Evolutionary conservation across 2,113 vertebrate genomes (phyloP).

Genomic region (Pomatostomus ruficeps): DNA sequence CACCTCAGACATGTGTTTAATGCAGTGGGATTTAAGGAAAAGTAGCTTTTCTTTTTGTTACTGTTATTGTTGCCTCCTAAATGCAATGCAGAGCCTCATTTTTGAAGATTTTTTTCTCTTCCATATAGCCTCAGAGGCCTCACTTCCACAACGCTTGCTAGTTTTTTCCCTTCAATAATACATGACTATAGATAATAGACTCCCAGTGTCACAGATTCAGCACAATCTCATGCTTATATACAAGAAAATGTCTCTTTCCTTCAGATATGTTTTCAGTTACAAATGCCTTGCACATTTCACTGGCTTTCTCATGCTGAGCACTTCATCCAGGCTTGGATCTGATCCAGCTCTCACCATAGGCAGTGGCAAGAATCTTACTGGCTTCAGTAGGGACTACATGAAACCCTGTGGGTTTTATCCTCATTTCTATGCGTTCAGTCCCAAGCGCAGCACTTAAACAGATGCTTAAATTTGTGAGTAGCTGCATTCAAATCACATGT

Average conservation of each 20-base stretch:
- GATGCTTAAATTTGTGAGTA: background rate
- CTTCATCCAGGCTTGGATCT: background rate
- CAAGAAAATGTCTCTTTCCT: background rate
- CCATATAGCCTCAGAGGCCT: background rate
- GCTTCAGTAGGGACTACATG: background rate
- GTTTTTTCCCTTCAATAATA: background rate
- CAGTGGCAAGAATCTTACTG: background rate
- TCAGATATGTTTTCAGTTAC: background rate
- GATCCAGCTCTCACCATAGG: background rate
- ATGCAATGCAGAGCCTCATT: background rate
- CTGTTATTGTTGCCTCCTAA: background rate
- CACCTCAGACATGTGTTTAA: background rate
- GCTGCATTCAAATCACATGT: background rate
- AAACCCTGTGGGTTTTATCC: background rate
- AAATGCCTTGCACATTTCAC: background rate
- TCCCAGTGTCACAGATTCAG: background rate
- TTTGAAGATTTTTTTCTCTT: background rate
- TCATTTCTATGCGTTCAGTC: background rate
- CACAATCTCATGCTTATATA: background rate
- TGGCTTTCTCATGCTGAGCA: background rate
- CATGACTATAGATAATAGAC: background rate
- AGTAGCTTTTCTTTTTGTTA: background rate
- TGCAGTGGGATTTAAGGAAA: background rate
- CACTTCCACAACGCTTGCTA: background rate
- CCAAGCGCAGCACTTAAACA: background rate